Percentiles rank a stretch among this genome's conserved stretches.
Conservation (phyloP, 2,113 vertebrate genomes). For the Bettongia penicillata region DNA sequence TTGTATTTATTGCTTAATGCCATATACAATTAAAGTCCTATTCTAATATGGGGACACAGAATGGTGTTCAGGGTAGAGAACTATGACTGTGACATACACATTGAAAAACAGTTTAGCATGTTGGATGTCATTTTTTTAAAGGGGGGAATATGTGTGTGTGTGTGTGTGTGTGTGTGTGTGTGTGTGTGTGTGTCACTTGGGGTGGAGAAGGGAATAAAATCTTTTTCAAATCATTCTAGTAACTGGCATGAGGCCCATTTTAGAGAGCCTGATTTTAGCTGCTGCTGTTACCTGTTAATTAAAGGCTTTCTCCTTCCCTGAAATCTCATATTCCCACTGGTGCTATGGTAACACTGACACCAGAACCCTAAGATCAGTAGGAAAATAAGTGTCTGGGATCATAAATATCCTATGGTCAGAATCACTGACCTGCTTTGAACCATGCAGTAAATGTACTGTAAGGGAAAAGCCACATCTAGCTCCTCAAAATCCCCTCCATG, state of each 20-base stretch:
- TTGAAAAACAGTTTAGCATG: neutral
- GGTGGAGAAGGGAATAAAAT: neutral
- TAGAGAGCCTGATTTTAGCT: neutral
- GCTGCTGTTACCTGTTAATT: neutral
- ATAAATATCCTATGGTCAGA: neutral
- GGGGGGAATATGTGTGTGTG: no score
- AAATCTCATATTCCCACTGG: neutral
- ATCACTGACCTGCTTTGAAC: fast-evolving
- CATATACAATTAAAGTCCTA: neutral
- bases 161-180: no score
- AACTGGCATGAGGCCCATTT: neutral
- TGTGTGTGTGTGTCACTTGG: neutral
- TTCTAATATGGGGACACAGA: neutral
- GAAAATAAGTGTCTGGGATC: neutral
- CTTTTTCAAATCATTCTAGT: neutral
- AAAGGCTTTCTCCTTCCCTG: fast-evolving
- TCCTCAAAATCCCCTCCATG: neutral
- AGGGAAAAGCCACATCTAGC: neutral
- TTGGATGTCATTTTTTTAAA: neutral
- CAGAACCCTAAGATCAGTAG: neutral
- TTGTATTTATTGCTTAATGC: neutral
- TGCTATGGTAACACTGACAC: neutral
- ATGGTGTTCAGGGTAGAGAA: neutral
- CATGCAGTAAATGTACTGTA: neutral
- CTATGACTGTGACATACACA: neutral